Base-by-base conservation (phyloP, 1,140 invertebrate species). In the Ips typographus region DNA sequence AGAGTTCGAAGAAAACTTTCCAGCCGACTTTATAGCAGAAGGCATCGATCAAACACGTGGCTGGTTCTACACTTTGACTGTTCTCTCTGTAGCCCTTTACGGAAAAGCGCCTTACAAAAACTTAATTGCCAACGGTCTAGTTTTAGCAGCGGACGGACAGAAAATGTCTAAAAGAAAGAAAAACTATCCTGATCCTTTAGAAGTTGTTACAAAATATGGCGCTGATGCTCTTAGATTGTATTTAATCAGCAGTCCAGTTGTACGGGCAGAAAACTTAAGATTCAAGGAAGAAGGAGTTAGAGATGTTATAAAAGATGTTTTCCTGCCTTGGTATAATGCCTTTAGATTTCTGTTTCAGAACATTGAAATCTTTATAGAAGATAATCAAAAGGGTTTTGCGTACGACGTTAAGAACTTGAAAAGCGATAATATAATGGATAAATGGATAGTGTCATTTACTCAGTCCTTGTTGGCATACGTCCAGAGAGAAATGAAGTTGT, bases 101-200 rank as follows among this genome's bases (percentile, higher is more conserved):
- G 92, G 94, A 41, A 96, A 96, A 80, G 88, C 98, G 0, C 96
- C 98, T 0, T 99, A 98, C 81, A 98, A 98, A 79, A 99, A 99
- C 83, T 85, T 99, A 2, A 95, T 99, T 74, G 93, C 89, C 2
- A 98, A 98, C 83, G 98, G 98, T 37, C 83, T 99, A 53, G 91
- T 99, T 0, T 82, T 99, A 40, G 98, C 98, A 51, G 84, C 91
- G 53, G 98, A 99, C 85, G 97, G 98, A 2, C 94, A 98, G 79
- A 99, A 99, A 82, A 99, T 99, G 98, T 98, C 96, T 0, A 99
- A 99, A 80, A 87, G 97, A 8, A 98, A 98, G 83, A 98, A 98
- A 80, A 99, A 99, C 81, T 99, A 98, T 83, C 97, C 98, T 0
- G 95, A 99, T 84, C 97, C 98, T 1, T 85, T 96, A 82, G 89